Conservation (phyloP, 2,888 invertebrate genomes). For the Campopleginae sp. region DNA sequence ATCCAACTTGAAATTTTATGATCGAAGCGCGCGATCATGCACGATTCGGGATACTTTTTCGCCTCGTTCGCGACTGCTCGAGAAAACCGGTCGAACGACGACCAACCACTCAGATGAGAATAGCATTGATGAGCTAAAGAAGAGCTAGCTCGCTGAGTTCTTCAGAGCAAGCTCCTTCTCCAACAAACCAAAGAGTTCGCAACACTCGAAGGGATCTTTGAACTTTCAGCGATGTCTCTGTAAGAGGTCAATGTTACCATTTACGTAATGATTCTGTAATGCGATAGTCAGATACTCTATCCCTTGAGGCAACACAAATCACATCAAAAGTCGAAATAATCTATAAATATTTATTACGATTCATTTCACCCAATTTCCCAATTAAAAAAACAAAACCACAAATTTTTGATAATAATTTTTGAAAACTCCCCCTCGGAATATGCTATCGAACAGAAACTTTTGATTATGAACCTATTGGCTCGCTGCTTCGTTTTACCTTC, state of each 20-base stretch:
- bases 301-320: not conserved
- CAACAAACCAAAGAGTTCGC: conserved; percentile 51
- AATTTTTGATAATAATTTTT: too few relatives aligned
- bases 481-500: too few relatives aligned
- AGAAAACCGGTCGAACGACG: conserved; percentile 65
- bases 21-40: conserved; percentile 67
- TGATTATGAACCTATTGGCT: too few relatives aligned
- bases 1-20: conserved; percentile 63
- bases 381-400: too few relatives aligned
- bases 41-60: conserved; percentile 63
- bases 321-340: not conserved
- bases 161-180: conserved; percentile 41
- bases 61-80: conserved; percentile 43
- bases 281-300: not conserved
- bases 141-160: conserved; percentile 43
- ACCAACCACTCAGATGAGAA: conserved; percentile 41
- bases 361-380: too few relatives aligned
- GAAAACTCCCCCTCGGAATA: too few relatives aligned
- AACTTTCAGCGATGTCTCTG: conserved; percentile 71
- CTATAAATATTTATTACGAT: too few relatives aligned
- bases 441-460: too few relatives aligned
- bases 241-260: conserved; percentile 74
- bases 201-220: conserved; percentile 69
- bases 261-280: conserved; percentile 51
- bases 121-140: conserved; percentile 29